phyloP scores from a whole-genome alignment of 2,888 invertebrate species.

The Drosophila putrida region DNA sequence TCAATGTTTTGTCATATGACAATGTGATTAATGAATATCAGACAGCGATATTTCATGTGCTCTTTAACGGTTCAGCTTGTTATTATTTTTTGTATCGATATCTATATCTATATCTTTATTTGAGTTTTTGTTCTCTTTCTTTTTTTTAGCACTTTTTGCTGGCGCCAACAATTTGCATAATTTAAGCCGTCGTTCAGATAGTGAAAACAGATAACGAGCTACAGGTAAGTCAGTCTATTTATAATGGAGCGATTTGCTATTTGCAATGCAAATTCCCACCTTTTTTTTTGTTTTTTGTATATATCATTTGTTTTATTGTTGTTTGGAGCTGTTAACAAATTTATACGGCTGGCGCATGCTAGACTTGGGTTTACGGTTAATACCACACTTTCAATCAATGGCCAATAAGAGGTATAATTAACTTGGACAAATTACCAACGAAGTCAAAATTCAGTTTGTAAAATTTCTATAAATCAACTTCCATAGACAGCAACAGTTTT shows the following conservation, averaged over 20 bases:
- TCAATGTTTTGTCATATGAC: conserved; percentile 14
- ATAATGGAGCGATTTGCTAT: conserved; percentile 50
- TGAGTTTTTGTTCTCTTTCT: conserved; percentile 7
- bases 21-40: conserved; percentile 33
- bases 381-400: not conserved
- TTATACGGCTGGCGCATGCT: conserved; percentile 60
- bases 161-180: conserved; percentile 76
- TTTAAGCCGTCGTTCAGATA: conserved; percentile 63
- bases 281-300: conserved; percentile 1
- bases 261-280: conserved; percentile 64
- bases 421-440: not conserved
- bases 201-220: conserved; percentile 60
- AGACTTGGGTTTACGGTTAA: conserved; percentile 13
- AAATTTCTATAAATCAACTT: not conserved
- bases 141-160: conserved; percentile 49
- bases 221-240: conserved; percentile 62
- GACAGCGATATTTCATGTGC: conserved; percentile 46
- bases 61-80: conserved; percentile 40
- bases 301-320: conserved; percentile 24
- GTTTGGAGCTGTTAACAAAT: conserved; percentile 58
- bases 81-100: conserved; percentile 7
- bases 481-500: not conserved
- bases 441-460: not conserved
- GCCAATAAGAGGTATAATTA: not conserved
- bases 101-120: conserved; percentile 1